Conservation (phyloP, 2,113 vertebrate genomes). For the Indicator maculatus region DNA sequence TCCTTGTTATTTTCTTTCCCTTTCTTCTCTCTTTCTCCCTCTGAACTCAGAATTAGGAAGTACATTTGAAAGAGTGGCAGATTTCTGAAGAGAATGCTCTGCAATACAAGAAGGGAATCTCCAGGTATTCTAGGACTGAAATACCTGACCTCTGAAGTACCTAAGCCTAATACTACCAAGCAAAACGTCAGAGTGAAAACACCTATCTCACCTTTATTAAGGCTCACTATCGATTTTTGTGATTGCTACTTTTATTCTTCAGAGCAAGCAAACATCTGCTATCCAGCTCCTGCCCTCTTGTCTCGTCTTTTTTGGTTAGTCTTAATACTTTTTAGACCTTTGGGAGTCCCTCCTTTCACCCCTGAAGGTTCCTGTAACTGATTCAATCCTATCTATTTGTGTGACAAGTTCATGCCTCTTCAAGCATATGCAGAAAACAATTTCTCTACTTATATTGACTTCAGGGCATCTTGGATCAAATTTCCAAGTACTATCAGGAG, state of each 20-base stretch:
- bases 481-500: neutral
- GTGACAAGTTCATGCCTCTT: fast-evolving
- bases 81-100: constrained; percentile 34
- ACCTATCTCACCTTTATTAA: constrained; percentile 63
- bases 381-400: constrained; percentile 3
- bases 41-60: neutral
- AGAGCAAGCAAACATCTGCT: constrained; percentile 31
- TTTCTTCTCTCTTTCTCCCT: neutral
- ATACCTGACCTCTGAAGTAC: constrained; percentile 35
- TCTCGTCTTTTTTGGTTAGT: constrained; percentile 36
- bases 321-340: neutral
- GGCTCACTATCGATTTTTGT: constrained; percentile 34
- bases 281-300: neutral
- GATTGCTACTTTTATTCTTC: constrained; percentile 62
- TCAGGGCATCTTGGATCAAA: neutral
- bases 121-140: constrained; percentile 6
- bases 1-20: neutral
- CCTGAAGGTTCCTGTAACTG: neutral
- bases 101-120: constrained; percentile 16
- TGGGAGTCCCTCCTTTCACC: neutral
- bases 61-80: constrained; percentile 14
- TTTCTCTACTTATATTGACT: neutral
- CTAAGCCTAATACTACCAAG: constrained; percentile 28
- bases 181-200: constrained; percentile 38
- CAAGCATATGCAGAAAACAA: neutral